phyloP scores from a whole-genome alignment of 2,888 invertebrate genomes.

The Eueremaeus valkanovi region DNA sequence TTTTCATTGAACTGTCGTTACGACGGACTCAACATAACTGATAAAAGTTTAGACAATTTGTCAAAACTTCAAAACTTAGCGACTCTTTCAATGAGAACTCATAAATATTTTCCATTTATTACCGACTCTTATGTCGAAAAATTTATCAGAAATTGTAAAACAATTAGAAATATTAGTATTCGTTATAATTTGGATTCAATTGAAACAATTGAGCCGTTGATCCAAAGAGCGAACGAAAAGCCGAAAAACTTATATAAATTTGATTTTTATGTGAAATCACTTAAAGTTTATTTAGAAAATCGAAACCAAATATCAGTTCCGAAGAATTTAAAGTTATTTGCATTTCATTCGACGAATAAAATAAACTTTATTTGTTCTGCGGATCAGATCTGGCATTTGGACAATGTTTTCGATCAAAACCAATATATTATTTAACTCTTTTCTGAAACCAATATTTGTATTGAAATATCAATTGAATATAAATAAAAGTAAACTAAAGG shows the following conservation, averaged over 20 bases:
- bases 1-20: background rate
- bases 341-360: background rate
- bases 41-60: background rate
- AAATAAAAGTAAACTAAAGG: too few relatives aligned
- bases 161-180: background rate
- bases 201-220: background rate
- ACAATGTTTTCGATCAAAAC: background rate
- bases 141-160: background rate
- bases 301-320: background rate
- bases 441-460: too few relatives aligned
- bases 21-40: background rate
- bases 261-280: constrained; percentile 4
- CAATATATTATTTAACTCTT: background rate
- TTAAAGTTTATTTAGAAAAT: background rate
- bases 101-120: background rate
- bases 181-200: background rate
- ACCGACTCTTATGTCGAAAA: background rate
- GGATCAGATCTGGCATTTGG: background rate
- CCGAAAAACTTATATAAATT: background rate
- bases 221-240: background rate
- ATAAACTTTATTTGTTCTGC: background rate
- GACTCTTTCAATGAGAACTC: background rate
- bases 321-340: background rate
- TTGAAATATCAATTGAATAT: too few relatives aligned
- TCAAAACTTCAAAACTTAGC: background rate